phyloP scores from a whole-genome alignment of 2,797 vertebrate species.

The Graptemys geographica region DNA sequence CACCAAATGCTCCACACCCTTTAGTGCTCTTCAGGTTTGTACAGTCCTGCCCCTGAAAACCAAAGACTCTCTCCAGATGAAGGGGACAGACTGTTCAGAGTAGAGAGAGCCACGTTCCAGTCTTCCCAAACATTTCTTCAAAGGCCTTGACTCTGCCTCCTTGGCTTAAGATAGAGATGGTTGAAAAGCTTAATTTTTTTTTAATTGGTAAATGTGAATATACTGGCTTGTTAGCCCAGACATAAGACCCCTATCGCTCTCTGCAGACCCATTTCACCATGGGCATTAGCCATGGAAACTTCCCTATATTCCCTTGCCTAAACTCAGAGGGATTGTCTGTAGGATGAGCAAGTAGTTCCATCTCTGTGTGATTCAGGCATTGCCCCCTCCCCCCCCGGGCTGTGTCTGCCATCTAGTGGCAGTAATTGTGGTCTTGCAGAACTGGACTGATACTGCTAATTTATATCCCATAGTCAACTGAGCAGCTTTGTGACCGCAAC shows the following conservation, averaged over 20 bases:
- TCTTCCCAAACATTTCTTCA: not conserved
- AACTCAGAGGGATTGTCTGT: not conserved
- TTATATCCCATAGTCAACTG: not conserved
- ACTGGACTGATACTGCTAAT: not conserved
- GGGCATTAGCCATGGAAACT: not conserved
- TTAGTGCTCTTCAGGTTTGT: constrained; percentile 1
- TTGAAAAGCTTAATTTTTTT: not conserved
- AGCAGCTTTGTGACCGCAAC: not conserved
- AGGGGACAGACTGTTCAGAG: not conserved
- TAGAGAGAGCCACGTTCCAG: not conserved
- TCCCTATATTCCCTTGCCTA: not conserved
- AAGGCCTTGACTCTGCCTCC: not conserved
- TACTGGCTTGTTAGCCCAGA: not conserved
- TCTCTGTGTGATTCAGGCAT: not conserved
- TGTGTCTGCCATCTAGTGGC: not conserved
- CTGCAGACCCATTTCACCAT: not conserved
- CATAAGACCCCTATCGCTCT: not conserved
- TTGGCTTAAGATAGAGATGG: not conserved
- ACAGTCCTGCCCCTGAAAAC: not conserved
- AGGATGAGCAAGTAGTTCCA: not conserved
- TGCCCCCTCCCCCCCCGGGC: accelerated
- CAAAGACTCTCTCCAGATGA: not conserved
- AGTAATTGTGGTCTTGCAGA: not conserved
- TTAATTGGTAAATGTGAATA: not conserved
- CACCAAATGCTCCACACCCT: not conserved